Conservation (phyloP, 1,140 invertebrate genomes). For the Venustaconcha ellipsiformis region DNA sequence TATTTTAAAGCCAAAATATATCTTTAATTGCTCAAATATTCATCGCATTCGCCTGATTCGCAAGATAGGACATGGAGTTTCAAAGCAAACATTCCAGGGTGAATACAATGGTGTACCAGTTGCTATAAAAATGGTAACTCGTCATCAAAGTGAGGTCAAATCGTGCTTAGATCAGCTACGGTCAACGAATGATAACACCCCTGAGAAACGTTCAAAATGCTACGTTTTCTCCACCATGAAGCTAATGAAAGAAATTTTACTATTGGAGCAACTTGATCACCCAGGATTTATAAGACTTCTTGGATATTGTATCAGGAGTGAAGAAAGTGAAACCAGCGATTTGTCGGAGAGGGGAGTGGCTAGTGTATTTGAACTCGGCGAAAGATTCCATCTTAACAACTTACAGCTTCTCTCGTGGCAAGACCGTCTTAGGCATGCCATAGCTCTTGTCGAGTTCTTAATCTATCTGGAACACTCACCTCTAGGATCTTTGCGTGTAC, state of each 20-base stretch:
- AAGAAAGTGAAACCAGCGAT: constrained; percentile 62
- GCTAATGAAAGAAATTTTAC: constrained; percentile 66
- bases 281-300: constrained; percentile 55
- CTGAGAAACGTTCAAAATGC: constrained; percentile 36
- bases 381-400: constrained; percentile 49
- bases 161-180: constrained; percentile 52
- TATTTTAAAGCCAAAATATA: constrained; percentile 30
- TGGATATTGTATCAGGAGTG: constrained; percentile 64
- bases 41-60: constrained; percentile 50
- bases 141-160: constrained; percentile 59
- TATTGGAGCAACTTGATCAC: constrained; percentile 60
- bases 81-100: constrained; percentile 61
- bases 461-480: constrained; percentile 62
- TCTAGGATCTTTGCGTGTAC: constrained; percentile 59
- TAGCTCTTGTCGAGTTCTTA: constrained; percentile 55
- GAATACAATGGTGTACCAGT: constrained; percentile 45
- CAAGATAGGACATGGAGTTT: constrained; percentile 63
- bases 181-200: constrained; percentile 18
- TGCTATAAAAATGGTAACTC: constrained; percentile 65
- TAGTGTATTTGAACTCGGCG: constrained; percentile 57
- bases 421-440: constrained; percentile 40
- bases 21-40: constrained; percentile 59
- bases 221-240: constrained; percentile 62
- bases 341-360: constrained; percentile 61
- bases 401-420: constrained; percentile 53